Conservation (phyloP, 2,797 vertebrate species). For the Cygnus olor region DNA sequence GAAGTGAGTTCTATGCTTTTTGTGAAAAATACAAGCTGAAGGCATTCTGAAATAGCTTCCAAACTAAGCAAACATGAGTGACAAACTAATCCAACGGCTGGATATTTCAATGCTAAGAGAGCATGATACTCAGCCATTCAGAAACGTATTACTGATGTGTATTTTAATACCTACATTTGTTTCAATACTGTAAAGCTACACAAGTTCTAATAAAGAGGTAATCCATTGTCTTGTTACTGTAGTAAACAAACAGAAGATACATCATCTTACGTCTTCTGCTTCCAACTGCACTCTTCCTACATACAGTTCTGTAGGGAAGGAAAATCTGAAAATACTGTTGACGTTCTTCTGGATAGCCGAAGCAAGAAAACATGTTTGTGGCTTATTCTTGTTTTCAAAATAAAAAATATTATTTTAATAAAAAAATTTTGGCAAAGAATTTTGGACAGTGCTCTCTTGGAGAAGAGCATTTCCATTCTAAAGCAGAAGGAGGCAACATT, state of each 20-base stretch:
- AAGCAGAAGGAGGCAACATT: not conserved
- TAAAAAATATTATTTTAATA: too few relatives aligned
- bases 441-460: not conserved
- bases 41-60: not conserved
- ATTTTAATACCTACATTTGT: not conserved
- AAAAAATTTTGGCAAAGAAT: not conserved
- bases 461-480: not conserved
- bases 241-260: not conserved
- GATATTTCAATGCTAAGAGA: not conserved
- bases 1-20: not conserved
- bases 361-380: not conserved
- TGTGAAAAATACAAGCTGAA: not conserved
- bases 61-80: accelerated
- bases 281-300: not conserved
- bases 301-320: not conserved
- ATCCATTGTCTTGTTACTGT: not conserved
- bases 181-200: not conserved
- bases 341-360: not conserved
- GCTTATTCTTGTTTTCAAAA: not conserved
- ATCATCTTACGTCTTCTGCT: not conserved
- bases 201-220: not conserved
- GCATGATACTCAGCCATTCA: not conserved
- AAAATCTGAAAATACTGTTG: not conserved
- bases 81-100: not conserved
- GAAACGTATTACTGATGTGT: not conserved